These are phyloP conservation scores for Orchestes rusci DNA, from an alignment of 2,888 invertebrate genomes.

Conservation along the genomic window DNA sequence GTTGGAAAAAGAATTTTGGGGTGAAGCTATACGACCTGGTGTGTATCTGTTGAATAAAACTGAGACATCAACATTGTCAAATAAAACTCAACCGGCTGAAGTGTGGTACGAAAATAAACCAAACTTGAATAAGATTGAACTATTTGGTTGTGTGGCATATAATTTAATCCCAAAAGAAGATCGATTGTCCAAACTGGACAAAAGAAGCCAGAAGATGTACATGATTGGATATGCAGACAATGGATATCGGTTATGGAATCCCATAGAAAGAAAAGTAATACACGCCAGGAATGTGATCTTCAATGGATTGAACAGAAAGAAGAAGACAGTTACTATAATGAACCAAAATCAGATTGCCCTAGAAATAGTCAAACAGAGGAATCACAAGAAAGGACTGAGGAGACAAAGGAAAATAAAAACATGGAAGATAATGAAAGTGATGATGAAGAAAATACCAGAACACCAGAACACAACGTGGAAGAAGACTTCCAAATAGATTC, in stretches of 20 bases:
- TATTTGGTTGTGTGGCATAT: background rate
- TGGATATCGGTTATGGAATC: background rate
- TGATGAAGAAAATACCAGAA: background rate
- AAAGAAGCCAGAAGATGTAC: background rate
- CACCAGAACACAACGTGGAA: background rate
- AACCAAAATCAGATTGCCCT: too few species aligned
- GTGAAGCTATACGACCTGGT: background rate
- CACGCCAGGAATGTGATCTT: background rate
- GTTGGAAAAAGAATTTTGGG: slow-evolving; percentile 1
- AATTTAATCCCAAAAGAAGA: slow-evolving; percentile 1
- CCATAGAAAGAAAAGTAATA: background rate
- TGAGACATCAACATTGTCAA: background rate
- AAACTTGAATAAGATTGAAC: background rate
- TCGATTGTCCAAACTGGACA: background rate
- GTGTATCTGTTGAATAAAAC: background rate
- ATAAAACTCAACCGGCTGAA: background rate
- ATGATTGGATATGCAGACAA: slow-evolving; percentile 1
- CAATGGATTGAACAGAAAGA: too few species aligned
- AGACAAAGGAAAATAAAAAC: background rate
- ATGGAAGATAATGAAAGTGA: background rate
- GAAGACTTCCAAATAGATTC: too few species aligned
- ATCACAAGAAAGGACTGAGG: background rate
- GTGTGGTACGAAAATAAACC: background rate
- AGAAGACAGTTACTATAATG: background rate
- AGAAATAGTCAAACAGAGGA: too few species aligned